These are phyloP conservation scores for Periophthalmus modestus DNA, from an alignment of 2,113 vertebrate species.

Conservation along the genomic window DNA sequence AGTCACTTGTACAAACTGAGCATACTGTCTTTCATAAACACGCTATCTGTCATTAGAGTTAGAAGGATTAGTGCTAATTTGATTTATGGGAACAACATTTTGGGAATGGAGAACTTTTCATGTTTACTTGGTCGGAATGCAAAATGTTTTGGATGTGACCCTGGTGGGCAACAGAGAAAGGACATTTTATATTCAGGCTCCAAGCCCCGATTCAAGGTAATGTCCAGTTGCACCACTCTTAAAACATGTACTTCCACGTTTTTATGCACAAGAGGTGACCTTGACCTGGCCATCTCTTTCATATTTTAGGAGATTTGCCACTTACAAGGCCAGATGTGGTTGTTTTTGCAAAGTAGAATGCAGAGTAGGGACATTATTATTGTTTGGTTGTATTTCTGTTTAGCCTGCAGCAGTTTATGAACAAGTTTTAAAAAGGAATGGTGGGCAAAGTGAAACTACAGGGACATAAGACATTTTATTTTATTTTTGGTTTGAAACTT, in stretches of 20 bases:
- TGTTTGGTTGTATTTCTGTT: not conserved
- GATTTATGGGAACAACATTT: conserved; percentile 21
- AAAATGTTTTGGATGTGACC: conserved; percentile 4
- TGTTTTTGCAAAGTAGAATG: not conserved
- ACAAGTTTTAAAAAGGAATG: not conserved
- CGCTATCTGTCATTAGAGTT: conserved; percentile 42
- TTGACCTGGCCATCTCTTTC: not conserved
- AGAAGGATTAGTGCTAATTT: conserved; percentile 24
- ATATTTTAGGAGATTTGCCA: not conserved
- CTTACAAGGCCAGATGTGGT: not conserved
- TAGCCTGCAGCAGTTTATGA: not conserved
- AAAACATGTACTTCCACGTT: not conserved
- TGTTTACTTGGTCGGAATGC: conserved; percentile 12
- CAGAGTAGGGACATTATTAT: not conserved
- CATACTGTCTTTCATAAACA: conserved; percentile 26
- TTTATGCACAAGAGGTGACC: not conserved
- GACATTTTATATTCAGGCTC: not conserved
- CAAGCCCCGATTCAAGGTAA: not conserved
- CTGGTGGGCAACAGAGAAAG: not conserved
- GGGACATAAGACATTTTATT: not conserved
- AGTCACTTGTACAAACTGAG: conserved; percentile 30
- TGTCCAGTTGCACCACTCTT: not conserved
- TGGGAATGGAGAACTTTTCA: conserved; percentile 9
- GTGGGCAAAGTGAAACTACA: not conserved
- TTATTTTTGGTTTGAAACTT: not conserved